Conservation (phyloP, 1,140 invertebrate species). For the Heliconius melpomene region DNA sequence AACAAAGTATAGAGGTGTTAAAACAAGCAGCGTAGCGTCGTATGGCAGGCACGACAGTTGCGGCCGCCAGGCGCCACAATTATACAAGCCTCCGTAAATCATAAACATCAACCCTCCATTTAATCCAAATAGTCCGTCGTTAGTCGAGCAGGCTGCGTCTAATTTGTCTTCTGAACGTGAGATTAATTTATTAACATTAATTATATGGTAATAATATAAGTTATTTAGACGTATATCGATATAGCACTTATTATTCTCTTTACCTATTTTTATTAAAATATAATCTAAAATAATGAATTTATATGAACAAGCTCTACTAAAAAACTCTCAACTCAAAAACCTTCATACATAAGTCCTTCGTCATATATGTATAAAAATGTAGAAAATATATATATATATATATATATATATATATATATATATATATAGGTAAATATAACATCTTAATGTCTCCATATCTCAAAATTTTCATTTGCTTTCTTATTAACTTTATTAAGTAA, state of each 20-base stretch:
- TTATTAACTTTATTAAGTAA: slow-evolving; percentile 67
- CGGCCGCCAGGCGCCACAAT: slow-evolving; percentile 75
- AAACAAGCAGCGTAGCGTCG: slow-evolving; percentile 27
- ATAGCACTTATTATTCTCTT: neutral
- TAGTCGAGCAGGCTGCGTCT: slow-evolving; percentile 78
- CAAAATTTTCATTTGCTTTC: slow-evolving; percentile 34
- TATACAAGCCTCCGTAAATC: slow-evolving; percentile 77
- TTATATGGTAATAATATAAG: slow-evolving; percentile 69
- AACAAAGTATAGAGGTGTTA: slow-evolving; percentile 27
- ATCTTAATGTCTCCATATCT: neutral
- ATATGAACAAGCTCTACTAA: neutral
- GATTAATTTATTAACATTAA: slow-evolving; percentile 80
- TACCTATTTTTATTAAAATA: neutral
- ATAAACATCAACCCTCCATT: slow-evolving; percentile 80
- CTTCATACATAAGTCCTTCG: too few species aligned
- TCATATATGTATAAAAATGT: too few species aligned
- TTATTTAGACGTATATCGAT: slow-evolving; percentile 30
- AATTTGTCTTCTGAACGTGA: slow-evolving; percentile 78
- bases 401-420: too few species aligned
- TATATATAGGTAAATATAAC: too few species aligned
- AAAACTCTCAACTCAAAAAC: neutral
- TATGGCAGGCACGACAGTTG: slow-evolving; percentile 40
- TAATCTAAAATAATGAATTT: neutral
- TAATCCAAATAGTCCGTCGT: slow-evolving; percentile 80
- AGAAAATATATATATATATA: too few species aligned